A percentile compares a stretch with the other conserved stretches of the same genome.
phyloP scores from a whole-genome alignment of 2,113 vertebrate species.

The Cettia cetti region DNA sequence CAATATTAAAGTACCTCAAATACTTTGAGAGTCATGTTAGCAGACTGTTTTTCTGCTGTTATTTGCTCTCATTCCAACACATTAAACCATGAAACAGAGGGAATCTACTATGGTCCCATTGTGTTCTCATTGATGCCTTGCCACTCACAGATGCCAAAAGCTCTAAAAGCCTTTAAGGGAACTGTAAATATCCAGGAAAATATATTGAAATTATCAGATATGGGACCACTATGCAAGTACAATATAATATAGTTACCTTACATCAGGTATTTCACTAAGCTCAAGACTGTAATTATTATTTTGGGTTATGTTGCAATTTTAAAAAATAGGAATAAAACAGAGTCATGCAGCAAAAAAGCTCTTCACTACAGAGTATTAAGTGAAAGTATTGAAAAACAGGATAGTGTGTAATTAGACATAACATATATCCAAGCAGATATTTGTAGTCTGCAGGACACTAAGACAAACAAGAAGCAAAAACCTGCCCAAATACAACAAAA shows the following conservation, averaged over 20 bases:
- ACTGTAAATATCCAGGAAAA: not conserved
- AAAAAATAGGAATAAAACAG: not conserved
- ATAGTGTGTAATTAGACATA: constrained; percentile 28
- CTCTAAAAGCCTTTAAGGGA: not conserved
- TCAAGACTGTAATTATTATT: constrained; percentile 23
- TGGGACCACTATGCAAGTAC: not conserved
- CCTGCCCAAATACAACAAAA: not conserved
- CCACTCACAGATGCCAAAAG: not conserved
- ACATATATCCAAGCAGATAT: not conserved
- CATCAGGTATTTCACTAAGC: not conserved
- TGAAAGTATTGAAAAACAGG: not conserved
- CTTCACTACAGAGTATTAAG: not conserved
- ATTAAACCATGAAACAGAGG: not conserved
- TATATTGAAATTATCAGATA: not conserved
- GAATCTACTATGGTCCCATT: rapidly evolving
- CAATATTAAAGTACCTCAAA: not conserved
- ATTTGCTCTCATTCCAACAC: not conserved
- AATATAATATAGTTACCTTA: not conserved
- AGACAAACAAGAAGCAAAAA: constrained; percentile 25
- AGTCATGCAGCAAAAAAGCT: constrained; percentile 11
- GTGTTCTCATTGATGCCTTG: not conserved
- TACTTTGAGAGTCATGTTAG: not conserved
- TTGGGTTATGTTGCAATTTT: not conserved
- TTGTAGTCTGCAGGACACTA: constrained; percentile 15
- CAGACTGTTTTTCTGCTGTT: not conserved